Base-by-base conservation (phyloP, 2,113 vertebrate species). In the Eidolon helvum region DNA sequence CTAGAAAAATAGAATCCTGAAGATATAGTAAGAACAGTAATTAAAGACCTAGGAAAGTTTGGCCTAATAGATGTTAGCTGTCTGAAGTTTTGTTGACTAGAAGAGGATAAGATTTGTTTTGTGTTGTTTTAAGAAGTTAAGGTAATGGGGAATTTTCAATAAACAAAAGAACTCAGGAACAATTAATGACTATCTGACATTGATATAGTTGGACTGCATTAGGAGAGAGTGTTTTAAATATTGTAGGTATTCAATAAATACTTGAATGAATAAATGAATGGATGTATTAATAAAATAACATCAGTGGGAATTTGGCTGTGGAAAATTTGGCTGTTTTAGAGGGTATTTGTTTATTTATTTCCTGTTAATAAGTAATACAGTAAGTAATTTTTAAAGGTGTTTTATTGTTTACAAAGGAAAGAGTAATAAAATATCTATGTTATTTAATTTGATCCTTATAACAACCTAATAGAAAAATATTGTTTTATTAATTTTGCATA, bases 371-470 rank as follows among this genome's bases (percentile, higher is more conserved):
- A 69, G 7, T 38, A 95, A 80, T 78, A 65, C 48, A 57, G 18
- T 78, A 50, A 78, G 19, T 72, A 78, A 38, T 92, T 87, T 79
- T 87, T 6, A 69, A 38, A 53, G 72, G 9, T 77, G 40, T 19
- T 75, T 90, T 91, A 61, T 24, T 91, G 24, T 85, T 69, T 61
- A 77, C 59, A 82, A 80, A 95, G 26, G 35, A 77, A 93, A 72
- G 57, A 69, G 30, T 71, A 55, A 63, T 50, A 91, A 94, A 72
- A n/a, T 12, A 79, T 18, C 22, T 75, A 48, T 28, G 53, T 74
- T 87, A 91, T 93, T 91, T 89, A 53, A 83, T 87, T 38, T 95
- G 78, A 75, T 45, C 30, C 55, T 68, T 90, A 28, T 66, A 77
- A 30, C 10, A 78, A 59, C 57, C 65, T 21, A 66, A 7, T 66